phyloP scores from a whole-genome alignment of 2,797 vertebrate species.

The Alfaro cultratus region DNA sequence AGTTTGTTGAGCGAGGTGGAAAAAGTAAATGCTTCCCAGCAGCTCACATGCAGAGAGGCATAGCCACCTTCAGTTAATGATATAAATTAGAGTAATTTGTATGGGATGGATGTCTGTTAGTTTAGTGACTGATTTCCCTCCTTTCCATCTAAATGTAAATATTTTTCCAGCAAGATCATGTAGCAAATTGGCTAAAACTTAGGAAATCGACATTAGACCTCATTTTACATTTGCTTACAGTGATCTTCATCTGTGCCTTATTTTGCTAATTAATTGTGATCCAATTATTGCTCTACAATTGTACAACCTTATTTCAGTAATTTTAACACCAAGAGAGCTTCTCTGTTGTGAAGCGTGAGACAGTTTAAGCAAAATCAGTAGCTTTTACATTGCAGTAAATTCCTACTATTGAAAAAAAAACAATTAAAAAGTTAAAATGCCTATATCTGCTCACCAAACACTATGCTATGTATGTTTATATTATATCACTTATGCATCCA shows the following conservation, averaged over 20 bases:
- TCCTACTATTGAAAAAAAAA: not conserved
- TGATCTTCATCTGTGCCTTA: conserved; percentile 39
- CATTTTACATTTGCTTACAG: conserved; percentile 20
- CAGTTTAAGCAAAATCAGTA: conserved; percentile 30
- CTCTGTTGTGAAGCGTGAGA: conserved; percentile 18
- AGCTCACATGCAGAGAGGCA: conserved; percentile 72
- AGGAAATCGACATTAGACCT: conserved; percentile 32
- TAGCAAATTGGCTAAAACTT: conserved; percentile 38
- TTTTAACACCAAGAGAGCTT: conserved; percentile 8
- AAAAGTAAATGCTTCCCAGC: conserved; percentile 79
- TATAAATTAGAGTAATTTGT: conserved; percentile 73
- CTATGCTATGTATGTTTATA: not conserved
- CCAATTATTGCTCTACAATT: conserved; percentile 43
- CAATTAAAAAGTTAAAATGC: not conserved
- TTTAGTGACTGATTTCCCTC: conserved; percentile 56
- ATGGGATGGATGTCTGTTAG: conserved; percentile 66
- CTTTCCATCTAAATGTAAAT: conserved; percentile 63
- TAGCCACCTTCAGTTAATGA: conserved; percentile 72
- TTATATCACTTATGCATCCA: not conserved
- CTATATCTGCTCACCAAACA: not conserved
- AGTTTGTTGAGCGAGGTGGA: conserved; percentile 75
- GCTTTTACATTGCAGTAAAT: conserved; percentile 1
- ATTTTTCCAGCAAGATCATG: conserved; percentile 54
- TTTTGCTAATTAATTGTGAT: conserved; percentile 46
- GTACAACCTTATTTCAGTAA: conserved; percentile 29